Percentiles rank a stretch among this genome's conserved stretches.
Evolutionary conservation across 2,113 vertebrate genomes (phyloP).

Genomic region (Coreoperca whiteheadi): DNA sequence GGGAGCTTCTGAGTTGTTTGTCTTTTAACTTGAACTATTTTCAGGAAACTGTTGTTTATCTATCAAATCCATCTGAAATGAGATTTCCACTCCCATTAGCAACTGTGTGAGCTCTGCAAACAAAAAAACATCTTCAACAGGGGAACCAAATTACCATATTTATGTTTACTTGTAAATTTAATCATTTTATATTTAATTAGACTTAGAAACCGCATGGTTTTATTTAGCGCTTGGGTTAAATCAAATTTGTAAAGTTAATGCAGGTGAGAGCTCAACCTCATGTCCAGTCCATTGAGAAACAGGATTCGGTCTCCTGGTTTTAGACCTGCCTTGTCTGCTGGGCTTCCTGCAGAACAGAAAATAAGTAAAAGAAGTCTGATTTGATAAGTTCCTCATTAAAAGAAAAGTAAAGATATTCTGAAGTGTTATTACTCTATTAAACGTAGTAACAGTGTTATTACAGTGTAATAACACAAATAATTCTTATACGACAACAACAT

Average conservation of each 20-base stretch:
- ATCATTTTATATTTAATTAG: not conserved
- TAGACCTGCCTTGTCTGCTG: slow-evolving; percentile 94
- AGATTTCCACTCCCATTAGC: slow-evolving; percentile 5
- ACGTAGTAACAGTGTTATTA: too few species aligned
- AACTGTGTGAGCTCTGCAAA: slow-evolving; percentile 5
- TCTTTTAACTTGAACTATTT: slow-evolving; percentile 23
- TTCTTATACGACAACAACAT: not conserved
- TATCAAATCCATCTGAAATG: not conserved
- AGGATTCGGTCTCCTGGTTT: slow-evolving; percentile 95
- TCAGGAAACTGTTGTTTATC: slow-evolving; percentile 2
- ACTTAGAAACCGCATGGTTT: not conserved
- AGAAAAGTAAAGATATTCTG: not conserved
- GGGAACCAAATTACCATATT: not conserved
- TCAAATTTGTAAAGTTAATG: not conserved
- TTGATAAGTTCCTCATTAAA: not conserved
- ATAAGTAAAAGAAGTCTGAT: not conserved
- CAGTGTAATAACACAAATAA: not conserved
- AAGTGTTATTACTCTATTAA: not conserved
- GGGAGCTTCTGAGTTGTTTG: not conserved
- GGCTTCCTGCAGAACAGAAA: slow-evolving; percentile 87
- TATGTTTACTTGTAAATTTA: not conserved
- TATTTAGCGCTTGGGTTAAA: not conserved
- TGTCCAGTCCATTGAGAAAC: slow-evolving; percentile 97
- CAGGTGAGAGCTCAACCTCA: slow-evolving; percentile 87
- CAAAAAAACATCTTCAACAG: slow-evolving; percentile 1